phyloP scores from a whole-genome alignment of 2,797 vertebrate species.

The Leuciscus waleckii region DNA sequence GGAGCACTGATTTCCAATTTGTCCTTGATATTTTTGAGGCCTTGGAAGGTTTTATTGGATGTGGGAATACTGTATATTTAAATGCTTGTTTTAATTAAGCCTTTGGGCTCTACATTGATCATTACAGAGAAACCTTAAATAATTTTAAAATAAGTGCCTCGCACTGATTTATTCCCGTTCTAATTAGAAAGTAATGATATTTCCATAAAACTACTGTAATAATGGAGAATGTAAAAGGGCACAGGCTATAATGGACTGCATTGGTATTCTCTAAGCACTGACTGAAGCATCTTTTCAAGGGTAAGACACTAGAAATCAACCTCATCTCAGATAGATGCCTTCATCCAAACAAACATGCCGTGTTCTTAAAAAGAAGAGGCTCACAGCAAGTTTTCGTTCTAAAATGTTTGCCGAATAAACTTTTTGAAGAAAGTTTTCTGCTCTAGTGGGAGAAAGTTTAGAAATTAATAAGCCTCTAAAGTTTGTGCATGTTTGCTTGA shows the following conservation, averaged over 20 bases:
- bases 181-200: constrained; percentile 64
- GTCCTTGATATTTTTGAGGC: constrained; percentile 10
- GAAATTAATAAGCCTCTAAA: constrained; percentile 46
- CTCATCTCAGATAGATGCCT: constrained; percentile 12
- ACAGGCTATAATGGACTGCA: constrained; percentile 16
- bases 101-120: constrained; percentile 24
- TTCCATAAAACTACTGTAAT: constrained; percentile 56
- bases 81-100: constrained; percentile 38
- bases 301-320: constrained; percentile 40
- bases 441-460: constrained; percentile 33
- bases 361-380: background rate
- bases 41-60: constrained; percentile 21
- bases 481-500: constrained; percentile 15
- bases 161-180: constrained; percentile 52
- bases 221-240: constrained; percentile 6
- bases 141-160: constrained; percentile 50
- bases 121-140: constrained; percentile 54
- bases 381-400: constrained; percentile 27
- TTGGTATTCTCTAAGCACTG: constrained; percentile 41
- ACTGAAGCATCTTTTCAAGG: constrained; percentile 49
- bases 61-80: constrained; percentile 24
- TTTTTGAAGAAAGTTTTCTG: constrained; percentile 27
- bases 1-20: constrained; percentile 4
- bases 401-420: constrained; percentile 4
- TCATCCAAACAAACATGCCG: constrained; percentile 19